Evolutionary conservation across 2,113 vertebrate genomes (phyloP).

Genomic region (Aspidoscelis tigris): DNA sequence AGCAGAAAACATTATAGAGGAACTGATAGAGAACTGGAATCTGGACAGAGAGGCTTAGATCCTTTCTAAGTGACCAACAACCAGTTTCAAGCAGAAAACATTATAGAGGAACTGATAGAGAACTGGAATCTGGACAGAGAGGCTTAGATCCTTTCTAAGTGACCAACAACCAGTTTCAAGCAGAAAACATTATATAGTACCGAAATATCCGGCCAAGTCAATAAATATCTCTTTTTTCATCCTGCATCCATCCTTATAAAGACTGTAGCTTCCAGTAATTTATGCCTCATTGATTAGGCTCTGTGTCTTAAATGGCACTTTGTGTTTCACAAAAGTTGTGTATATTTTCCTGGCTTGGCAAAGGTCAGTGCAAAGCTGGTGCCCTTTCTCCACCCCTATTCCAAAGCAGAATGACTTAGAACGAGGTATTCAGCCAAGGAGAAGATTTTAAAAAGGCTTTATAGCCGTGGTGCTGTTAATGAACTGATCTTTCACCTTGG

Average conservation of each 20-base stretch:
- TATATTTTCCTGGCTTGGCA: background rate
- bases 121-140: background rate
- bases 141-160: background rate
- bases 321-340: background rate
- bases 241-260: background rate
- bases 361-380: background rate
- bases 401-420: conserved; percentile 34
- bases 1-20: too few species aligned
- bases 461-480: conserved; percentile 9
- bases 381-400: background rate
- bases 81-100: background rate
- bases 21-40: too few species aligned
- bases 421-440: background rate
- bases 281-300: background rate
- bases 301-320: background rate
- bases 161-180: background rate
- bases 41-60: background rate
- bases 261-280: background rate
- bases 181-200: background rate
- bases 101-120: background rate
- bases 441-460: background rate
- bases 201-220: background rate
- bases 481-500: background rate
- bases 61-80: background rate
- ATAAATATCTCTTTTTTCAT: background rate